Base-by-base conservation (phyloP, 2,113 vertebrate genomes). In the chimpanzee (Pan troglodytes) region DNA sequence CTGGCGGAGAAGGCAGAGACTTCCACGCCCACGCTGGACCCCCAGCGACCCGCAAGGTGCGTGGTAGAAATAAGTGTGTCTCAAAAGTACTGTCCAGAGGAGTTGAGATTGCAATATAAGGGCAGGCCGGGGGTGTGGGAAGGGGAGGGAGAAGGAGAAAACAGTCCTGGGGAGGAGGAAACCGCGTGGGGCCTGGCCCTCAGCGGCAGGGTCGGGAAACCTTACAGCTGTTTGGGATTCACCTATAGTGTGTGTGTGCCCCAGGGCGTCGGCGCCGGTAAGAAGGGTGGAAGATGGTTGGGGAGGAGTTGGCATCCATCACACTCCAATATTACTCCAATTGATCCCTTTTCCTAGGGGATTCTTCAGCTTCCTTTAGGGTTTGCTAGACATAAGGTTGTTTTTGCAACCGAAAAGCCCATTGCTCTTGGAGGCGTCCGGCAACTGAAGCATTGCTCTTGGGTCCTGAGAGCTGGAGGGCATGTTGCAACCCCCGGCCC, bases 11-110 rank as follows among this genome's bases (percentile, higher is more conserved):
- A 78, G 25, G 25, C 61, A 40, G 35, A 25, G 35, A 25, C 0
- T 0, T 38, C 38, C 4, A 0, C 1, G 1, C 18, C 12, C 48
- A 8, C 0, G 0, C 18, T 5, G 10, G 32, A 14, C 32, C 3
- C 20, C 20, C 6, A 2, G 73, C 0, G 0, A 35, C 80, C 32
- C 5, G 16, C 5, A 27, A 2, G 0, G 0, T 83, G 32, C 0
- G 0, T 5, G 25, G 43, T 13, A 38, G 18, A 57, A 70, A 50
- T 40, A 9, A 30, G 0, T 0, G 27, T 32, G 73, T 23, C n/a
- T n/a, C 2, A 0, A 23, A 55, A 40, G 16, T 27, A n/a, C 27
- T 22, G 9, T 61, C 38, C 5, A 27, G 8, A 27, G 14, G 16
- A 32, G 5, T 0, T 57, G 52, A 12, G 23, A 25, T 64, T 83